Evolutionary conservation across 2,888 invertebrate genomes (phyloP), one percentile per base, ranked within the genome.

Genomic region (Melanostoma scalare): DNA sequence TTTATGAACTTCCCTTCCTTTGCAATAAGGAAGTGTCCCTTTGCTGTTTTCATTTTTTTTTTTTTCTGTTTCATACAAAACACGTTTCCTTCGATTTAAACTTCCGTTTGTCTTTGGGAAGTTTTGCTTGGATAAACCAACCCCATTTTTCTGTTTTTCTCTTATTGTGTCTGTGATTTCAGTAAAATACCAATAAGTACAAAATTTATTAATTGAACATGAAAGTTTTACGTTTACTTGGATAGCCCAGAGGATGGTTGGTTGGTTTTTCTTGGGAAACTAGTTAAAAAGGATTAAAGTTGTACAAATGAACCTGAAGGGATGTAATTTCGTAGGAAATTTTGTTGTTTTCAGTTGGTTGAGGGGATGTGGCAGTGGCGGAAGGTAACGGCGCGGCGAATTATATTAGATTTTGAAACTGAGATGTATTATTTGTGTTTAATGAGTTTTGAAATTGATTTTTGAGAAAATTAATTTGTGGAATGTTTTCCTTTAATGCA

Each of bases 191-290:
- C 53, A 40, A 55, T 56, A 56, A 60, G 53, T 68, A 79, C 63
- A 69, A 56, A 75, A 75, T 80, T 75, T 80, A 71, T 75, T 80
- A 75, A 80, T 69, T 75, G 58, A 77, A 77, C 46, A 63, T 63
- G 63, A 69, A 82, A 72, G 81, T 73, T 73, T 46, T 58, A 61
- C 55, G 72, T 72, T 68, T 48, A 48, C 33, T 72, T 10, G 42
- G 55, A 81, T 46, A 67, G 76, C 33, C 55, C 20, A 50, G 48
- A 44, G 33, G 72, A 20, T 6, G 10, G n/a, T 6, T 44, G 6
- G 3, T 2, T 6, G 40, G 30, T 6, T 31, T 20, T 20, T 36
- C 36, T 63, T 31, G 40, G 38, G 8, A 6, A 40, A 38, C 35
- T 30, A 20, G 63, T 63, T 63, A 10, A 63, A 71, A 75, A 81